Evolutionary conservation across 2,797 vertebrate genomes (phyloP), one percentile per base, ranked within the genome.

Genomic region (Clarias fuscus): DNA sequence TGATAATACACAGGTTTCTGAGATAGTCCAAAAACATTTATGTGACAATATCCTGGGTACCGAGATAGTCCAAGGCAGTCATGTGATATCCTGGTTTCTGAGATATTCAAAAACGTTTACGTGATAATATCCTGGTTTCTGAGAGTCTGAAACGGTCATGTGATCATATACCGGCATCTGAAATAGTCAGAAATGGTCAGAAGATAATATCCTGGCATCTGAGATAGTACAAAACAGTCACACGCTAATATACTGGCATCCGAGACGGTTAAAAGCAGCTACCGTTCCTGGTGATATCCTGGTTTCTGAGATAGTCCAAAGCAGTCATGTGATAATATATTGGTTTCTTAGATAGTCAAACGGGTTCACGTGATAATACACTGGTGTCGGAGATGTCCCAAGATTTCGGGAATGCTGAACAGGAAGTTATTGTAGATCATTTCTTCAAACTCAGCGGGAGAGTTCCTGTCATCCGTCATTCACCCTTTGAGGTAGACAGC

Each of bases 391-490:
- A 17, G 48, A 15, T 7, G 40, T n/a, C 40, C 97, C 93, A 99
- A 86, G 83, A 99, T 96, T 94, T 99, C 98, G 1, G 98, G 97
- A 94, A 99, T 97, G 94, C 99, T 98, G 0, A 99, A 99, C 24
- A 98, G 93, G 92, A 96, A 99, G 93, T 99, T 98, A 56, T 98
- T 96, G 86, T 99, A 99, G 87, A 99, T 95, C 67, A 99, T 97
- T 90, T 99, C 97, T 91, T 96, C 98, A 91, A 99, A 99, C 37
- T 96, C 97, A 65, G 95, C 93, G 0, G 98, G 96, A 2, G 97
- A 18, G 18, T 17, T 20, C 18, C 48, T 30, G 73, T 5, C 8
- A 15, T 76, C 53, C 10, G 7, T 33, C 4, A 15, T 30, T 56
- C 14, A 58, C 15, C 73, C n/a, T 58, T 20, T 14, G 20, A 24